Evolutionary conservation across 2,113 vertebrate species (phyloP).

Genomic region (Oceanites oceanicus): DNA sequence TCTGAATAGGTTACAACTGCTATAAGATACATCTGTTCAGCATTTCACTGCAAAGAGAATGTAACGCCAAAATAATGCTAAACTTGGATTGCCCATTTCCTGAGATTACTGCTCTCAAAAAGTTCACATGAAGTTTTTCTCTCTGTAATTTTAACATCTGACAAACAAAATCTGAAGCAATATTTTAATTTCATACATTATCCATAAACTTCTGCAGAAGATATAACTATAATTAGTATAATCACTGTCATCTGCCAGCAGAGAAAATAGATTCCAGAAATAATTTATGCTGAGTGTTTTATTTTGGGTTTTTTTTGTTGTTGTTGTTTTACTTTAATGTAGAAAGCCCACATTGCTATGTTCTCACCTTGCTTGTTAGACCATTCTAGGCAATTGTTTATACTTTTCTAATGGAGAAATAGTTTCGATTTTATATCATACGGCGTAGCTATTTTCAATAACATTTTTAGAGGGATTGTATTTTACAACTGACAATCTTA

Average conservation of each 20-base stretch:
- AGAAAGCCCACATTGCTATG: neutral
- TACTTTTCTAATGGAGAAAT: neutral
- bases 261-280: conserved; percentile 14
- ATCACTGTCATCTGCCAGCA: conserved; percentile 14
- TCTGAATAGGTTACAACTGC: conserved; percentile 42
- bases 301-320: neutral
- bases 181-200: conserved; percentile 47
- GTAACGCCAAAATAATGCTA: conserved; percentile 42
- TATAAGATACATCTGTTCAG: conserved; percentile 62
- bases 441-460: neutral
- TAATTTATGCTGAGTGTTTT: conserved; percentile 6
- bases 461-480: neutral
- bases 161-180: conserved; percentile 6
- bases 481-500: neutral
- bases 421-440: neutral
- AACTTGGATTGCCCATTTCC: conserved; percentile 43
- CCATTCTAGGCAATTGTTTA: neutral
- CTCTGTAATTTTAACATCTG: conserved; percentile 25
- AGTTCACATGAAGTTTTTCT: conserved; percentile 27
- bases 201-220: conserved; percentile 23
- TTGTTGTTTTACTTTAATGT: neutral
- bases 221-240: conserved; percentile 21
- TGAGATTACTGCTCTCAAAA: conserved; percentile 36
- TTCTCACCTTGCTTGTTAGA: neutral
- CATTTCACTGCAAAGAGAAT: conserved; percentile 20